phyloP scores from a whole-genome alignment of 2,888 invertebrate genomes.

The Hoplodrina ambigua region DNA sequence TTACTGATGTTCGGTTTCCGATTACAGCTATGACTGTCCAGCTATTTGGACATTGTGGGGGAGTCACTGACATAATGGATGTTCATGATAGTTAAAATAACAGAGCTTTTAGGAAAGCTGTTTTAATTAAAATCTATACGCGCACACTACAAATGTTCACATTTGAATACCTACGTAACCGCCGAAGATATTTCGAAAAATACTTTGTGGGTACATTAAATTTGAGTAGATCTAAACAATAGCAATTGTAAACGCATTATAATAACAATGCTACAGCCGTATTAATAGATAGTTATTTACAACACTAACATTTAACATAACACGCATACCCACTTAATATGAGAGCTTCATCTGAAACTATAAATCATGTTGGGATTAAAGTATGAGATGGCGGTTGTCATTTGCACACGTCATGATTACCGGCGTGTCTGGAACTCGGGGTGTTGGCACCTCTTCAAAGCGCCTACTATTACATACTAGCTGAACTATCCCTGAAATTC shows the following conservation, averaged over 20 bases:
- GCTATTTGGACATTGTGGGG: slow-evolving; percentile 27
- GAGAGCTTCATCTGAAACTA: slow-evolving; percentile 33
- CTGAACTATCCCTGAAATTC: slow-evolving; percentile 53
- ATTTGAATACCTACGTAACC: slow-evolving; percentile 1
- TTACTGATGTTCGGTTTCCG: slow-evolving; percentile 68
- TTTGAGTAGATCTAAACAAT: background rate
- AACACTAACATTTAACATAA: slow-evolving; percentile 9
- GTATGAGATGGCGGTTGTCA: slow-evolving; percentile 42
- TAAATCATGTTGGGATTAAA: slow-evolving; percentile 41
- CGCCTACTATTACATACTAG: slow-evolving; percentile 44
- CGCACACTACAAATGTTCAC: slow-evolving; percentile 6
- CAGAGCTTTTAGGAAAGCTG: slow-evolving; percentile 16
- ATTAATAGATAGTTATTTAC: slow-evolving; percentile 8
- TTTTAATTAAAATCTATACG: slow-evolving; percentile 3
- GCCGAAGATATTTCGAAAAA: slow-evolving; percentile 8
- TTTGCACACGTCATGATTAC: slow-evolving; percentile 40
- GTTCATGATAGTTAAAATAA: slow-evolving; percentile 15
- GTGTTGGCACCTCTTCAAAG: slow-evolving; percentile 76
- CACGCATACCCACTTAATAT: background rate
- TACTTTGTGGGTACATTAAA: background rate
- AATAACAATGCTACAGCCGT: background rate
- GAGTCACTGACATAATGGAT: slow-evolving; percentile 22
- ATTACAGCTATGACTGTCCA: slow-evolving; percentile 60
- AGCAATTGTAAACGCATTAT: background rate
- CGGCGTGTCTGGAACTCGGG: slow-evolving; percentile 56